A percentile compares a stretch with the other conserved stretches of the same genome.
Evolutionary conservation across 2,888 invertebrate species (phyloP).

Genomic region (Cryptus viduatorius): DNA sequence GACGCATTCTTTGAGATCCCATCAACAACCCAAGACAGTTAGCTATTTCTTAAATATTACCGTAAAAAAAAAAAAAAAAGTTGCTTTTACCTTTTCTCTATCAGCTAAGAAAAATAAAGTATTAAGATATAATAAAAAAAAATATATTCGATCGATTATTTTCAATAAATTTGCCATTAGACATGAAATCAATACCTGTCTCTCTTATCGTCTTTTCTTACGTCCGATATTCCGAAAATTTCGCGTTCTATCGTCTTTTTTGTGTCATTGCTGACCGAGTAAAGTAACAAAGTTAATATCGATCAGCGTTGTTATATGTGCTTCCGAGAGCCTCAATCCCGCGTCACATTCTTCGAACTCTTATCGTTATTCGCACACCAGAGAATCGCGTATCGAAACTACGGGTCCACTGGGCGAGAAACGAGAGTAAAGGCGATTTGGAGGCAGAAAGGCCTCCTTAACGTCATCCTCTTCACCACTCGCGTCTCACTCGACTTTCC

Average conservation of each 20-base stretch:
- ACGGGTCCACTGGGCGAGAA: neutral
- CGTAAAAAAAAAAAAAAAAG: neutral
- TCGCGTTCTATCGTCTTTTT: neutral
- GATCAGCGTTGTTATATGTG: conserved; percentile 20
- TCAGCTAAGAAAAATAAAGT: too few relatives aligned
- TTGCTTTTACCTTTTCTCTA: neutral
- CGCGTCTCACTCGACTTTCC: conserved; percentile 21
- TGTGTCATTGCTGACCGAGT: conserved; percentile 1
- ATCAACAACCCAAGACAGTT: neutral
- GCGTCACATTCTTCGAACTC: conserved; percentile 35
- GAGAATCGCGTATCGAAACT: conserved; percentile 19
- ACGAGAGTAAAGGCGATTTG: conserved; percentile 30
- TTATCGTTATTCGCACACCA: conserved; percentile 49
- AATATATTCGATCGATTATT: too few relatives aligned
- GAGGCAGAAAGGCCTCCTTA: conserved; percentile 18
- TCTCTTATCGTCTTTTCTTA: neutral
- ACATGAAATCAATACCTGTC: neutral
- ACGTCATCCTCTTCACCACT: conserved; percentile 22
- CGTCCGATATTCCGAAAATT: neutral
- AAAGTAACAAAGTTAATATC: neutral
- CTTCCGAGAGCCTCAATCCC: neutral
- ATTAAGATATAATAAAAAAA: too few relatives aligned
- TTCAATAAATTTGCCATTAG: too few relatives aligned
- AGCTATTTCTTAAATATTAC: neutral
- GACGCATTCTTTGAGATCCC: conserved; percentile 58